Percentiles rank a stretch among this genome's conserved stretches.
phyloP scores from a whole-genome alignment of 2,113 vertebrate species.

The Candoia aspera region DNA sequence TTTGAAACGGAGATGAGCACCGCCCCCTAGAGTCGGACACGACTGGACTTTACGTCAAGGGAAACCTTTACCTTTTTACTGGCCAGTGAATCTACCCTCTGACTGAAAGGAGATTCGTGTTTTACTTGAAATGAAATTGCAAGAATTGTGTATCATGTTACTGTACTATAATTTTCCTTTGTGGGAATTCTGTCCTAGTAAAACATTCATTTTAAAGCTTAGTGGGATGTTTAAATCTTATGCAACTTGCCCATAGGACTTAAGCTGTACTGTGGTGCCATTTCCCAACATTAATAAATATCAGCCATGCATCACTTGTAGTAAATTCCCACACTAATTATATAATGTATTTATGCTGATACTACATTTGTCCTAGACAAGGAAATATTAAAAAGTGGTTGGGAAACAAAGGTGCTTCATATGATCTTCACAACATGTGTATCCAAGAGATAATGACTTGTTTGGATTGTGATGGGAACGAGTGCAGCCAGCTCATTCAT shows the following conservation, averaged over 20 bases:
- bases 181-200: neutral
- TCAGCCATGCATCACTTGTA: neutral
- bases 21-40: too few relatives aligned
- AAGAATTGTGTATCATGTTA: neutral
- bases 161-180: neutral
- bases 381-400: neutral
- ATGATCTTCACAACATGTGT: neutral
- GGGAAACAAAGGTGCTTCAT: neutral
- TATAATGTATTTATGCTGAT: constrained; percentile 16
- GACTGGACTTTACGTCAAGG: too few relatives aligned
- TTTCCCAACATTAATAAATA: constrained; percentile 18
- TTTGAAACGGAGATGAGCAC: too few relatives aligned
- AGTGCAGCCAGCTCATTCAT: neutral
- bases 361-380: neutral
- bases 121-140: neutral
- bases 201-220: neutral
- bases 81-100: neutral
- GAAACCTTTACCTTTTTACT: too few relatives aligned
- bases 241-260: neutral
- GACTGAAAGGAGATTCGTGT: neutral
- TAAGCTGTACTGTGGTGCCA: neutral
- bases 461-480: neutral
- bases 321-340: constrained; percentile 1
- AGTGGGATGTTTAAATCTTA: neutral
- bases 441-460: neutral